A percentile compares a stretch with the other conserved stretches of the same genome.
Conservation (phyloP, 2,797 vertebrate species). For the Spatula versicolor region DNA sequence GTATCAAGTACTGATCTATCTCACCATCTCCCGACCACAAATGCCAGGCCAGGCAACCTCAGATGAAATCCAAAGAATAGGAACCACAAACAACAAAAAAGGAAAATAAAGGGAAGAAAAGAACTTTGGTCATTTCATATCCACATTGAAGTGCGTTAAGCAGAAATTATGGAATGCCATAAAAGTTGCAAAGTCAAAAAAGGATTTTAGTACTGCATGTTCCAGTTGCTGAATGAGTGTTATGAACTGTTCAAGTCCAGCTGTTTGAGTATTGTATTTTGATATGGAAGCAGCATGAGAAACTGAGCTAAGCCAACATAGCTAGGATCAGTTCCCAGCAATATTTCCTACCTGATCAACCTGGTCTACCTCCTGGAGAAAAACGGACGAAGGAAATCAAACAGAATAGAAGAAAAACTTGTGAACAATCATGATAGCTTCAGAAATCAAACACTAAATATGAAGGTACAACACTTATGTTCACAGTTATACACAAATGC, state of each 20-base stretch:
- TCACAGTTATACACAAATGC: conserved; percentile 52
- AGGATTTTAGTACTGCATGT: conserved; percentile 92
- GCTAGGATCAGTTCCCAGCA: conserved; percentile 83
- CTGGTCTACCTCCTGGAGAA: conserved; percentile 98
- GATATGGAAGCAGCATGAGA: conserved; percentile 95
- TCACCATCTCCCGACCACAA: conserved; percentile 79
- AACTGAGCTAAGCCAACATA: conserved; percentile 91
- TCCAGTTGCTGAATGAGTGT: conserved; percentile 94
- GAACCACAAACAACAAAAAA: conserved; percentile 80
- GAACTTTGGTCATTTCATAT: conserved; percentile 84
- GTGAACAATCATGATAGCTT: conserved; percentile 90
- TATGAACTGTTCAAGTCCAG: conserved; percentile 91
- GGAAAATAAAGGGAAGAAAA: conserved; percentile 80
- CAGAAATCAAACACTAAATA: conserved; percentile 79
- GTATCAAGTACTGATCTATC: conserved; percentile 87
- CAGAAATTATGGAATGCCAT: conserved; percentile 88
- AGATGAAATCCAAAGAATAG: conserved; percentile 87
- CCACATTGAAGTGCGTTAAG: conserved; percentile 89
- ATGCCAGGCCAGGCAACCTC: conserved; percentile 87
- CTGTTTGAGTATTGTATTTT: conserved; percentile 85
- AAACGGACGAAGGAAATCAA: conserved; percentile 87
- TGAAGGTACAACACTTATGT: conserved; percentile 74
- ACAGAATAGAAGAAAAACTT: conserved; percentile 98
- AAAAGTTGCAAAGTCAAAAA: conserved; percentile 83
- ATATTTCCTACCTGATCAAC: conserved; percentile 97